These are phyloP conservation scores for Eciton burchellii DNA, from an alignment of 1,140 invertebrate species.

Conservation along the genomic window DNA sequence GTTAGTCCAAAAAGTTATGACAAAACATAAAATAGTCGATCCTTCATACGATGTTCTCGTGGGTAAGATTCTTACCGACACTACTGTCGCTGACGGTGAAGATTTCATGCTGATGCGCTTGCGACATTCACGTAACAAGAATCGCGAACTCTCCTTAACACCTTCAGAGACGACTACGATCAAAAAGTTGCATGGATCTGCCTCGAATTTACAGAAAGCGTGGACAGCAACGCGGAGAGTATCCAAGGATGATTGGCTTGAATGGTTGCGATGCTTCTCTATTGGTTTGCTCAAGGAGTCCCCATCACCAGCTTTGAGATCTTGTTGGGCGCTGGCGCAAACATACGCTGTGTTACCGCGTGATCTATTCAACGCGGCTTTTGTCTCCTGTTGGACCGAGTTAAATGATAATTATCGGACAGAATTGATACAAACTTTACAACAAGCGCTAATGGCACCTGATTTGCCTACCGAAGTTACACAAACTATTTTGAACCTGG, in stretches of 20 bases:
- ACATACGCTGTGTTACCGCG: slow-evolving; percentile 96
- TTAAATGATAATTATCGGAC: slow-evolving; percentile 92
- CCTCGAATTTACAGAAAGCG: slow-evolving; percentile 93
- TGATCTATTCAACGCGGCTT: slow-evolving; percentile 99
- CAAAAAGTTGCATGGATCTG: slow-evolving; percentile 93
- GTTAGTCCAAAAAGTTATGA: slow-evolving; percentile 93
- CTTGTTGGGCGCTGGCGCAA: slow-evolving; percentile 96
- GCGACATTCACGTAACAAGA: slow-evolving; percentile 86
- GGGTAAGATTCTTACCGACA: slow-evolving; percentile 89
- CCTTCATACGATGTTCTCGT: slow-evolving; percentile 92
- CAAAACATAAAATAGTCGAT: slow-evolving; percentile 93
- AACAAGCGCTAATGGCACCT: slow-evolving; percentile 95
- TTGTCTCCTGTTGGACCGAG: slow-evolving; percentile 99
- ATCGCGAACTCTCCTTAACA: slow-evolving; percentile 87
- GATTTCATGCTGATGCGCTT: slow-evolving; percentile 87
- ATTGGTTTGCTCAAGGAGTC: slow-evolving; percentile 98
- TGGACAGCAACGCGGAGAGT: slow-evolving; percentile 96
- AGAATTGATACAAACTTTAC: slow-evolving; percentile 94
- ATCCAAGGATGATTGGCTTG: slow-evolving; percentile 99
- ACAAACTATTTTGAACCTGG: slow-evolving; percentile 98
- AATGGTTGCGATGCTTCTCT: slow-evolving; percentile 96
- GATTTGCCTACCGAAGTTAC: slow-evolving; percentile 97
- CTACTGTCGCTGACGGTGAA: slow-evolving; percentile 88
- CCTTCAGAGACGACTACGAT: slow-evolving; percentile 90
- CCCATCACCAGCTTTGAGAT: slow-evolving; percentile 95